Percentiles rank a stretch among this genome's conserved stretches.
Evolutionary conservation across 2,888 invertebrate species (phyloP).

Genomic region (Euplagia quadripunctaria): DNA sequence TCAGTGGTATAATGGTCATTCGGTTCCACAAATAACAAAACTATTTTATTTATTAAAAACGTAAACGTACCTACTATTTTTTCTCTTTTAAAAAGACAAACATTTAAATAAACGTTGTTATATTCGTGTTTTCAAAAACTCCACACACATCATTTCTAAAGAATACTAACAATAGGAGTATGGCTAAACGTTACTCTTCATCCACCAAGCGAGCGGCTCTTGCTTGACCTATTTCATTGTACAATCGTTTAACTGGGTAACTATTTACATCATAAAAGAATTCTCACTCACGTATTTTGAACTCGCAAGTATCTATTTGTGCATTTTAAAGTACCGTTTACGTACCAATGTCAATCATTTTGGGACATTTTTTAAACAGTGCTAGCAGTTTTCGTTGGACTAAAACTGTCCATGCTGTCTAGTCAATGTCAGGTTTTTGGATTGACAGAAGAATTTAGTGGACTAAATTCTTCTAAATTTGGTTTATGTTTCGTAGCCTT

Average conservation of each 20-base stretch:
- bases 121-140: constrained; percentile 32
- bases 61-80: not conserved
- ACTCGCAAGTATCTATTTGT: constrained; percentile 10
- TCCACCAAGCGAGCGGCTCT: constrained; percentile 56
- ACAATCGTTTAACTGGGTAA: constrained; percentile 62
- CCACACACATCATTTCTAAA: constrained; percentile 46
- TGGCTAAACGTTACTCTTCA: constrained; percentile 43
- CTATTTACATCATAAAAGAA: constrained; percentile 69
- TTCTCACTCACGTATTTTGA: constrained; percentile 47
- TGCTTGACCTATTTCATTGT: constrained; percentile 64
- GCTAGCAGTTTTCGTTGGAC: constrained; percentile 25
- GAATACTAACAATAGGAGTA: constrained; percentile 48
- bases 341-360: constrained; percentile 42
- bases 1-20: no score
- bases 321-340: constrained; percentile 23
- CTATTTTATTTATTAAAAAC: not conserved
- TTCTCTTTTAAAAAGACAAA: not conserved
- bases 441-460: constrained; percentile 18
- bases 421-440: constrained; percentile 24
- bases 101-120: constrained; percentile 11
- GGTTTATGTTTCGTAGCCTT: not conserved
- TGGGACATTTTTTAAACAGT: constrained; percentile 28
- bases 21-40: no score
- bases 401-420: constrained; percentile 18
- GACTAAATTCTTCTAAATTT: no score